Conservation (phyloP, 1,140 invertebrate genomes). For the Drosophila ambigua region DNA sequence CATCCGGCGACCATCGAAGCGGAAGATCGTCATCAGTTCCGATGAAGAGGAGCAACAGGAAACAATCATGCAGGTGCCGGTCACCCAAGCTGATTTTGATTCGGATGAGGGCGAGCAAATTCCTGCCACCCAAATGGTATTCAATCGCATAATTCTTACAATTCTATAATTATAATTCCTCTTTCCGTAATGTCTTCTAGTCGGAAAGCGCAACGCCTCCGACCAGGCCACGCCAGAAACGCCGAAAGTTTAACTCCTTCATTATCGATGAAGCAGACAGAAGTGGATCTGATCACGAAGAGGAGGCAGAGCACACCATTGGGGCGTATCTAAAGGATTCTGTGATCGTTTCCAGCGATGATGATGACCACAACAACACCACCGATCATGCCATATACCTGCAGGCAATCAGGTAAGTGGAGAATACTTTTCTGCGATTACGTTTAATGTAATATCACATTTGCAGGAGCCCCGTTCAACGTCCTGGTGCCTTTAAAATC, state of each 20-base stretch:
- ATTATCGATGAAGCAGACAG: slow-evolving; percentile 86
- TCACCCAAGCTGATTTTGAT: slow-evolving; percentile 12
- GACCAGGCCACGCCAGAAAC: slow-evolving; percentile 25
- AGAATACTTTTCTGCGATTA: neutral
- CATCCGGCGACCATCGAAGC: slow-evolving; percentile 47
- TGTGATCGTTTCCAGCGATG: slow-evolving; percentile 79
- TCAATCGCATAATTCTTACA: neutral
- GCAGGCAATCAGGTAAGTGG: slow-evolving; percentile 85
- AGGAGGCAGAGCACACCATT: slow-evolving; percentile 62
- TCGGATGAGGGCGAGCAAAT: slow-evolving; percentile 49
- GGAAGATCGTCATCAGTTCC: slow-evolving; percentile 69
- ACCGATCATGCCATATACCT: slow-evolving; percentile 86
- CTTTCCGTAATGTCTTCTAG: neutral
- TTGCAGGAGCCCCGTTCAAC: slow-evolving; percentile 61
- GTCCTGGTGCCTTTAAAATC: slow-evolving; percentile 77
- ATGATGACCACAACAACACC: slow-evolving; percentile 82
- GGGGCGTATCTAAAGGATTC: slow-evolving; percentile 68
- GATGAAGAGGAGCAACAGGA: slow-evolving; percentile 38
- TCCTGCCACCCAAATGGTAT: slow-evolving; percentile 64
- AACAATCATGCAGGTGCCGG: neutral
- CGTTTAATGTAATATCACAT: neutral
- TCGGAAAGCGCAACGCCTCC: slow-evolving; percentile 20
- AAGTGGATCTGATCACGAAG: slow-evolving; percentile 80
- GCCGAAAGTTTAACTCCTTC: slow-evolving; percentile 83
- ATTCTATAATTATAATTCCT: neutral